These are phyloP conservation scores for Cosmia trapezina DNA, from an alignment of 2,888 invertebrate species.

Conservation along the genomic window DNA sequence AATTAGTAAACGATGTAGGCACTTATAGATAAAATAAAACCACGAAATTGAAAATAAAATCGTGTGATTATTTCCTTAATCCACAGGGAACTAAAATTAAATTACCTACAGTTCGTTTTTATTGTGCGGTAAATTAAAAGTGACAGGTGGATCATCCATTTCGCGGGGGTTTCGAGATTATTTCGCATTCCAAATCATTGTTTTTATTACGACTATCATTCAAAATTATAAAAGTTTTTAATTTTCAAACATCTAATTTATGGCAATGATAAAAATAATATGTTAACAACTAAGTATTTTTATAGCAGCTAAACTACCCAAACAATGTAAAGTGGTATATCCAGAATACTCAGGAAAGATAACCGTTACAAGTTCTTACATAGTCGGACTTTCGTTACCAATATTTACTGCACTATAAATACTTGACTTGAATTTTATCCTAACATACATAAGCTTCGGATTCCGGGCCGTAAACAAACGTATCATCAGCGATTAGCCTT, in stretches of 20 bases:
- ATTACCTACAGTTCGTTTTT: slow-evolving; percentile 6
- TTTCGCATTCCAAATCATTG: slow-evolving; percentile 13
- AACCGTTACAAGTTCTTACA: neutral
- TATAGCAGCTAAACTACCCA: neutral
- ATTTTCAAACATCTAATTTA: neutral
- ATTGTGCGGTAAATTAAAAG: slow-evolving; percentile 15
- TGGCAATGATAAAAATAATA: neutral
- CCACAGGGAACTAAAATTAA: neutral
- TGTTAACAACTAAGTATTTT: neutral
- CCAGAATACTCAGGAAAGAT: slow-evolving; percentile 1
- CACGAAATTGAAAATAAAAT: neutral
- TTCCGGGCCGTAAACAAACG: neutral
- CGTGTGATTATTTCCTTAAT: neutral
- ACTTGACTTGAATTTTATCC: slow-evolving; percentile 30
- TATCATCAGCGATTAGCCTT: slow-evolving; percentile 69
- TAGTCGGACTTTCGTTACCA: neutral
- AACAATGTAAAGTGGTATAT: neutral
- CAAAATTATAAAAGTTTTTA: neutral
- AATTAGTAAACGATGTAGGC: neutral
- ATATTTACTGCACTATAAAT: neutral
- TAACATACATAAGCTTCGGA: neutral
- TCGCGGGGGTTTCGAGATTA: too few relatives aligned
- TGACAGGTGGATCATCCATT: slow-evolving; percentile 23
- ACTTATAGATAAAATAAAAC: neutral
- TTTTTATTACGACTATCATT: neutral